Evolutionary conservation across 2,113 vertebrate genomes (phyloP).

Genomic region (Piprites chloris): DNA sequence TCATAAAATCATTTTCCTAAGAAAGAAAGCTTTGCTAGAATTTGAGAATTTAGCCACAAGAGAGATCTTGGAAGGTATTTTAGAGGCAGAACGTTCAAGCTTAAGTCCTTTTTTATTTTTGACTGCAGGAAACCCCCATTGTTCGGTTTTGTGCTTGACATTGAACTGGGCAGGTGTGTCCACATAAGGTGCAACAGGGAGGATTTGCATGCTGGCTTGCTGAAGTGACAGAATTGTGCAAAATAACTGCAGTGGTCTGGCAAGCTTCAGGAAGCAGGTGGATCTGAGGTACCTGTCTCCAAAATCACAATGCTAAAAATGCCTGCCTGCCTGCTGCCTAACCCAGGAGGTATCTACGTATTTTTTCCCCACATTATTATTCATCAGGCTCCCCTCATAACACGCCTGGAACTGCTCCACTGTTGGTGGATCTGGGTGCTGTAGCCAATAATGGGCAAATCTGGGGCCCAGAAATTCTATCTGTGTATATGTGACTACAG

Average conservation of each 20-base stretch:
- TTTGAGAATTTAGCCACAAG: neutral
- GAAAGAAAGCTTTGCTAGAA: neutral
- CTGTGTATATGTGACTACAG: neutral
- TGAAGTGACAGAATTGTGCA: constrained; percentile 63
- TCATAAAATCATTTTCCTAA: neutral
- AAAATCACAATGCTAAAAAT: neutral
- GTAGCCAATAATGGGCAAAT: neutral
- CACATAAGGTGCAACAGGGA: constrained; percentile 51
- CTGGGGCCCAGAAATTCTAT: neutral
- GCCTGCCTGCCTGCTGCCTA: constrained; percentile 6
- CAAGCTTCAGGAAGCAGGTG: constrained; percentile 56
- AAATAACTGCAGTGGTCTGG: constrained; percentile 60
- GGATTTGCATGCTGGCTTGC: constrained; percentile 49
- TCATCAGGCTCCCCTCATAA: neutral
- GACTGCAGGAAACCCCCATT: neutral
- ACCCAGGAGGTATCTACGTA: neutral
- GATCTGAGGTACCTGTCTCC: constrained; percentile 17
- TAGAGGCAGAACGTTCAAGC: neutral
- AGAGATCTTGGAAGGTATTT: neutral
- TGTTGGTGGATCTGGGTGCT: neutral
- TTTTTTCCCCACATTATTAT: neutral
- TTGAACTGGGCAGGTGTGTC: constrained; percentile 50
- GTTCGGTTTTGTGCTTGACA: neutral
- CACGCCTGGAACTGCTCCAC: neutral
- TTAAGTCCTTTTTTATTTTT: neutral